phyloP scores from a whole-genome alignment of 2,888 invertebrate genomes.

The Axea sp. region DNA sequence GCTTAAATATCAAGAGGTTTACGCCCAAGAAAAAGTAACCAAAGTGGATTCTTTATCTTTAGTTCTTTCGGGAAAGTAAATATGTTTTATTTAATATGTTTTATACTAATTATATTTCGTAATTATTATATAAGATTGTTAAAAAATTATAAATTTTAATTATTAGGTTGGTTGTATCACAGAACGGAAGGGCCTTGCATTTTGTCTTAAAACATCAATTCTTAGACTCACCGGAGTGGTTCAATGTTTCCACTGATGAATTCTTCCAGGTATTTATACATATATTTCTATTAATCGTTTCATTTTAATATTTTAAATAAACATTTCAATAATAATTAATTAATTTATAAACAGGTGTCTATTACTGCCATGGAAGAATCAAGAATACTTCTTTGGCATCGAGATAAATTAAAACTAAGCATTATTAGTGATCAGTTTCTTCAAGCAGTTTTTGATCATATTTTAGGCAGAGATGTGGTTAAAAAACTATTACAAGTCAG shows the following conservation, averaged over 20 bases:
- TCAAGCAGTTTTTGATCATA: slow-evolving; percentile 92
- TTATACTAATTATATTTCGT: too few species aligned
- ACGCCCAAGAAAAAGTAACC: slow-evolving; percentile 92
- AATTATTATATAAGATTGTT: too few species aligned
- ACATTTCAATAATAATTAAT: too few species aligned
- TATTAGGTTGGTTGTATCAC: slow-evolving; percentile 89
- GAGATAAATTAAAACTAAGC: slow-evolving; percentile 91
- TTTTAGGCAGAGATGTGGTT: slow-evolving; percentile 91
- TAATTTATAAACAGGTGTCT: slow-evolving; percentile 86
- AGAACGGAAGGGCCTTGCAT: slow-evolving; percentile 90
- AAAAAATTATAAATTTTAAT: too few species aligned
- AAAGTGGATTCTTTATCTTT: slow-evolving; percentile 92
- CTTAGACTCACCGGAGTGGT: slow-evolving; percentile 94
- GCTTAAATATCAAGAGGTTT: slow-evolving; percentile 91
- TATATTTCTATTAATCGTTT: too few species aligned
- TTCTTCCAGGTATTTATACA: slow-evolving; percentile 88
- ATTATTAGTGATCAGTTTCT: slow-evolving; percentile 91
- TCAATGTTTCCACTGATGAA: slow-evolving; percentile 92
- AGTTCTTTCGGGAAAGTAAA: slow-evolving; percentile 93
- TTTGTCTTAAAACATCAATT: slow-evolving; percentile 93
- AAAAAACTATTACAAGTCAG: slow-evolving; percentile 91
- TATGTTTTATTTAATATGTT: slow-evolving; percentile 65
- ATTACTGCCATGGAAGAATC: slow-evolving; percentile 94
- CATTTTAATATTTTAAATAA: too few species aligned
- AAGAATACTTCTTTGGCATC: slow-evolving; percentile 90